Conservation (phyloP, 37 sponge, comb jelly and placozoan species). For the Tethya wilhelma region DNA sequence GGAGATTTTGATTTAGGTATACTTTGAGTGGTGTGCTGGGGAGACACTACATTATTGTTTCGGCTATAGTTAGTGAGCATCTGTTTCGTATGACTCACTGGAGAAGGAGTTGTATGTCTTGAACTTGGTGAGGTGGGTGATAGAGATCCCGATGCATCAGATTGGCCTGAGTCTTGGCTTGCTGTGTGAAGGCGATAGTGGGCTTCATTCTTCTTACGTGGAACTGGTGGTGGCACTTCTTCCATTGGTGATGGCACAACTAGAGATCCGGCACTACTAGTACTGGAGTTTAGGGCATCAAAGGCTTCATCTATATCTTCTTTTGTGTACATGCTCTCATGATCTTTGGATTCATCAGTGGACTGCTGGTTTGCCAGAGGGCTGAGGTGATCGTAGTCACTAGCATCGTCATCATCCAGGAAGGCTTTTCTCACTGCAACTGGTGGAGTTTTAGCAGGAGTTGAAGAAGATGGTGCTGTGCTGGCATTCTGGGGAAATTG, state of each 20-base stretch:
- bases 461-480: background rate
- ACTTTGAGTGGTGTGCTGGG: background rate
- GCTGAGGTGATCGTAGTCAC: constrained; percentile 45
- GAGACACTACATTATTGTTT: background rate
- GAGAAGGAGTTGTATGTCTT: background rate
- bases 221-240: background rate
- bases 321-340: no score
- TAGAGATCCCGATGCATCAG: no score
- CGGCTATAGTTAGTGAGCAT: background rate
- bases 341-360: background rate
- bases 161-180: background rate
- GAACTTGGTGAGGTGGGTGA: no score
- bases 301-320: constrained; percentile 10
- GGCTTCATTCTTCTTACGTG: no score
- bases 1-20: background rate
- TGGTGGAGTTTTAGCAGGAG: background rate
- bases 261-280: no score
- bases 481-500: constrained; percentile 23
- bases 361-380: background rate
- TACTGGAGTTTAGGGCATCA: no score
- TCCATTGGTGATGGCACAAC: no score
- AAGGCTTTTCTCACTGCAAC: background rate
- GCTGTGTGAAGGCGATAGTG: background rate
- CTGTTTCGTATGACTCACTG: background rate
- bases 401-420: constrained; percentile 18